Evolutionary conservation across 2,888 invertebrate species (phyloP).

Genomic region (Meiosimyza platycephala): DNA sequence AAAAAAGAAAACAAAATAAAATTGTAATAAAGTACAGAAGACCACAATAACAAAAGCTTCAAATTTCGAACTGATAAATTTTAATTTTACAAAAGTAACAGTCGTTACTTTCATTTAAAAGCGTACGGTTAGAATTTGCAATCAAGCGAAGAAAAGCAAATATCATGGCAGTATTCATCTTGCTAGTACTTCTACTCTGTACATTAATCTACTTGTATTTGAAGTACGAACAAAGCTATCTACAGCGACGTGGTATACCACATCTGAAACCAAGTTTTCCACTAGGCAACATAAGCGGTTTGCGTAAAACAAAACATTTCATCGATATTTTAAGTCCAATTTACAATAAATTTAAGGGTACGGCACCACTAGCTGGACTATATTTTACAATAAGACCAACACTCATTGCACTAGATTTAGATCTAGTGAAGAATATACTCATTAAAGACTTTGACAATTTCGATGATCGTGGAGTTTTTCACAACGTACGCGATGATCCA

Average conservation of each 20-base stretch:
- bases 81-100: too few relatives aligned
- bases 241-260: slow-evolving; percentile 42
- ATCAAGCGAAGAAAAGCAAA: too few relatives aligned
- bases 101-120: too few relatives aligned
- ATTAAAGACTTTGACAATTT: slow-evolving; percentile 55
- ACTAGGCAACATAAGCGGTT: slow-evolving; percentile 39
- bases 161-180: slow-evolving; percentile 14
- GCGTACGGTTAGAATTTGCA: too few relatives aligned
- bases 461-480: slow-evolving; percentile 54
- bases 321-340: slow-evolving; percentile 39
- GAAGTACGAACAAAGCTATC: slow-evolving; percentile 39
- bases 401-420: slow-evolving; percentile 49
- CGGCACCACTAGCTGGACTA: slow-evolving; percentile 53
- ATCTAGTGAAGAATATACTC: slow-evolving; percentile 48
- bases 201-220: slow-evolving; percentile 22
- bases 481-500: slow-evolving; percentile 58
- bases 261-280: slow-evolving; percentile 40
- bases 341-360: slow-evolving; percentile 50
- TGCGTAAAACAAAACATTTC: slow-evolving; percentile 32
- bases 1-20: too few relatives aligned
- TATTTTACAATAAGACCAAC: slow-evolving; percentile 48
- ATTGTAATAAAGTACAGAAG: too few relatives aligned
- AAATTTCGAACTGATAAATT: too few relatives aligned
- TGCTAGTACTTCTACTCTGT: slow-evolving; percentile 19
- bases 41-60: too few relatives aligned